Conservation (phyloP, 2,797 vertebrate species). For the Anguilla pacifica region DNA sequence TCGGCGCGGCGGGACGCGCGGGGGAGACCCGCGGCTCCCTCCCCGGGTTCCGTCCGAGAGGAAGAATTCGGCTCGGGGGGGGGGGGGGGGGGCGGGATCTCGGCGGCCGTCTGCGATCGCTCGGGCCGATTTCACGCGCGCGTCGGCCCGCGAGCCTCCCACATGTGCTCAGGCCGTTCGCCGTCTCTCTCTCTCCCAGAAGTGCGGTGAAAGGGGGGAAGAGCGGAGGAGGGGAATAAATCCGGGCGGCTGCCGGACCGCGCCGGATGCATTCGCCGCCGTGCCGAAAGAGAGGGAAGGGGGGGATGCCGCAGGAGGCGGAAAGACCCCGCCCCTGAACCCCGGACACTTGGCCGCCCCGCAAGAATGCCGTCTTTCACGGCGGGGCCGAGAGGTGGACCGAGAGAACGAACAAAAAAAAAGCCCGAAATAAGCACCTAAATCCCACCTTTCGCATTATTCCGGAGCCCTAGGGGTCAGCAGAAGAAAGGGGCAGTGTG, state of each 20-base stretch:
- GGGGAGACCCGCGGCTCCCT: background rate
- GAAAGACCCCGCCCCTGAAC: constrained; percentile 1
- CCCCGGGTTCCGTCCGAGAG: background rate
- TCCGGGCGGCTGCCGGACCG: constrained; percentile 34
- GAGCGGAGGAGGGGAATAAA: constrained; percentile 41
- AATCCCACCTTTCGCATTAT: constrained; percentile 59
- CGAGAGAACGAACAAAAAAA: background rate
- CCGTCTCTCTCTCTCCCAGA: constrained; percentile 21
- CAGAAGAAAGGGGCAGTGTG: constrained; percentile 56
- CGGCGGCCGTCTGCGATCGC: background rate
- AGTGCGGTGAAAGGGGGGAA: constrained; percentile 35
- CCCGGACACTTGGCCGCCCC: constrained; percentile 41
- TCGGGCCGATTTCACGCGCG: constrained; percentile 30
- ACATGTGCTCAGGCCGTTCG: constrained; percentile 60
- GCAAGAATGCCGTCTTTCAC: constrained; percentile 56
- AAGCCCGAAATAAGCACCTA: constrained; percentile 48
- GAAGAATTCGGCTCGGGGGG: background rate
- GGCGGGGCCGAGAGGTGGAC: constrained; percentile 41
- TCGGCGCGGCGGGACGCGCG: background rate
- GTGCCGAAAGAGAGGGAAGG: constrained; percentile 37
- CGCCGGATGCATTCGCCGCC: constrained; percentile 47
- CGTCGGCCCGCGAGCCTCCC: constrained; percentile 50
- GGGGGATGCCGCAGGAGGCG: constrained; percentile 16
- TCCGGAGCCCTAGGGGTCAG: constrained; percentile 55
- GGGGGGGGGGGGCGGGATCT: background rate